These are phyloP conservation scores for Anastrepha ludens DNA, from an alignment of 1,140 invertebrate species.

Conservation along the genomic window DNA sequence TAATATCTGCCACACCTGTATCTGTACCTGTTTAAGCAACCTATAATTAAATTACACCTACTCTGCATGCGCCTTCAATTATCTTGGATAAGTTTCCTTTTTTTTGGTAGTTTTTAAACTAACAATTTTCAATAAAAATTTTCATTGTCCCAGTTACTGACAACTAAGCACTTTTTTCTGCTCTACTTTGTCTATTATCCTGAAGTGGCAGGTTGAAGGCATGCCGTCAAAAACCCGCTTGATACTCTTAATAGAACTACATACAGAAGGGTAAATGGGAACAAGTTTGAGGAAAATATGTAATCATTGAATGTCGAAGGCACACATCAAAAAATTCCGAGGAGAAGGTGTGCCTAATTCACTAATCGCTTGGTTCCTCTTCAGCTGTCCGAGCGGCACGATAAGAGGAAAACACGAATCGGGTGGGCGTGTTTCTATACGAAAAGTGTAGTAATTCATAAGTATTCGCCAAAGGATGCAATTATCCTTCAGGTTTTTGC, in stretches of 20 bases:
- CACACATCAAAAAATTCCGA: neutral
- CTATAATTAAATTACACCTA: neutral
- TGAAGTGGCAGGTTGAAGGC: neutral
- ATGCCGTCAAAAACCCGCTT: neutral
- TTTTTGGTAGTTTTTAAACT: neutral
- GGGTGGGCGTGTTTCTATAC: neutral
- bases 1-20: neutral
- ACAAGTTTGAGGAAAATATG: too few species aligned
- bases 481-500: too few species aligned
- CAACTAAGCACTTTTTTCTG: neutral
- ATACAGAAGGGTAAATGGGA: too few species aligned
- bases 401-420: neutral
- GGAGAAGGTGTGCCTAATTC: constrained; percentile 43
- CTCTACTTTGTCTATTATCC: neutral
- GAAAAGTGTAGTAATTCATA: neutral
- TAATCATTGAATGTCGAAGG: too few species aligned
- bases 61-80: neutral
- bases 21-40: neutral
- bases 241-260: too few species aligned
- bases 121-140: neutral
- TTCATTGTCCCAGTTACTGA: neutral
- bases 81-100: neutral
- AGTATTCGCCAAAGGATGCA: neutral
- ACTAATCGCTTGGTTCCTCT: constrained; percentile 55
- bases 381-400: neutral